Base-by-base conservation (phyloP, 2,113 vertebrate species). In the Lophius piscatorius region DNA sequence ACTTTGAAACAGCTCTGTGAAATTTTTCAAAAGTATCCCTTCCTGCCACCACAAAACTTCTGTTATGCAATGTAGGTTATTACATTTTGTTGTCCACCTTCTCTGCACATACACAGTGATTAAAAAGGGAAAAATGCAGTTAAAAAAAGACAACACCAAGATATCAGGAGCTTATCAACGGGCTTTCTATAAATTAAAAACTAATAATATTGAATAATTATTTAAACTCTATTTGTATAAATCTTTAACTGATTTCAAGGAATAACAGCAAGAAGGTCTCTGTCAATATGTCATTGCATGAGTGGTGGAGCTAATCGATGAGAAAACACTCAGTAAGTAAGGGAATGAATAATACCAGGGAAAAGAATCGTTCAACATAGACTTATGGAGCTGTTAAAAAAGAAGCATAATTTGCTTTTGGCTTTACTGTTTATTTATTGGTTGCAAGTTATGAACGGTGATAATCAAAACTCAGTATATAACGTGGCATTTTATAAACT, bases 361-460 rank as follows among this genome's bases (percentile, higher is more conserved):
- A 45, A 59, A 46, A 26, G 6, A 31, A 28, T 12, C 46, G 8
- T 6, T 46, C 6, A 45, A 48, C 35, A 18, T 26, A 50, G 22
- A 61, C 18, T n/a, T n/a, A n/a, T n/a, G n/a, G n/a, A n/a, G n/a
- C n/a, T n/a, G n/a, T n/a, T n/a, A n/a, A 31, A 26, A 24, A 20
- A 28, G 31, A 29, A 56, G 24, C 57, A 49, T 77, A 60, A 51
- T 66, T 63, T 26, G 22, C 28, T 58, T 36, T 57, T 51, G 61
- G 50, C 34, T 58, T 68, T 62, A 23, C n/a, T n/a, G n/a, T n/a
- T 4, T 29, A 58, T 77, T 38, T 45, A 44, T 64, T 24, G 40
- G 31, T 65, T 40, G 46, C n/a, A 36, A 13, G 13, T 35, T 48
- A 55, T 22, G 22, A 24, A 33, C 20, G 38, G 29, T 31, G 7